Conservation (phyloP, 2,113 vertebrate species). For the Esox niger region DNA sequence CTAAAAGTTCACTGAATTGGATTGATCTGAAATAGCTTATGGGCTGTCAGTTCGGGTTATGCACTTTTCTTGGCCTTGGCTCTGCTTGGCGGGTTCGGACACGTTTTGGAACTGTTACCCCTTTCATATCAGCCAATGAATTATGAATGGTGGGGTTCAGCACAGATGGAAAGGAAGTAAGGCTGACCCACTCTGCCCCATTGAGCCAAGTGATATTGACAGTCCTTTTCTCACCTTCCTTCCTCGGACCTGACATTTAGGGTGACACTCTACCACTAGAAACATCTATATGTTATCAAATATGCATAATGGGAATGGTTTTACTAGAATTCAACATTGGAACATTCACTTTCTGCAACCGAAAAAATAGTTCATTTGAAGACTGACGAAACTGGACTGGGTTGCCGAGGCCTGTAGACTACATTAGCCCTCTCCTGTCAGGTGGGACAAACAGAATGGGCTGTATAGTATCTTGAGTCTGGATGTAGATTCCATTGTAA, state of each 20-base stretch:
- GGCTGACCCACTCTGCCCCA: background rate
- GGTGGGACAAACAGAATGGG: too few species aligned
- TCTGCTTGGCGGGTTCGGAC: background rate
- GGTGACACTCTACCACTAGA: background rate
- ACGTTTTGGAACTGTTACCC: background rate
- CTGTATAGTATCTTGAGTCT: too few species aligned
- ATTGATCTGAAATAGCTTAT: background rate
- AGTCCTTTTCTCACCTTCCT: background rate
- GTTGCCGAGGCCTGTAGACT: too few species aligned
- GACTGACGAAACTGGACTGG: too few species aligned
- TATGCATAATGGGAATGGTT: background rate
- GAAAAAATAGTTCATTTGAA: too few species aligned
- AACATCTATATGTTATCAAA: background rate
- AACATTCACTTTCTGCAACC: too few species aligned
- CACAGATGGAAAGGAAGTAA: background rate
- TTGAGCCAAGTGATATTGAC: background rate
- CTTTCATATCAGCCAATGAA: background rate
- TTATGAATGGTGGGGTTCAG: background rate
- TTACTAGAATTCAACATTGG: too few species aligned
- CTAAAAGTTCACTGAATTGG: too few species aligned
- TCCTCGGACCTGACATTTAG: background rate
- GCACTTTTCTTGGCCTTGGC: background rate
- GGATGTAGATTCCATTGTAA: too few species aligned
- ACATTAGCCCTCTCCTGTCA: too few species aligned
- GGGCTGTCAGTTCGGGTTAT: background rate